These are phyloP conservation scores for Bellardia bayeri DNA, from an alignment of 2,888 invertebrate species.

Conservation along the genomic window DNA sequence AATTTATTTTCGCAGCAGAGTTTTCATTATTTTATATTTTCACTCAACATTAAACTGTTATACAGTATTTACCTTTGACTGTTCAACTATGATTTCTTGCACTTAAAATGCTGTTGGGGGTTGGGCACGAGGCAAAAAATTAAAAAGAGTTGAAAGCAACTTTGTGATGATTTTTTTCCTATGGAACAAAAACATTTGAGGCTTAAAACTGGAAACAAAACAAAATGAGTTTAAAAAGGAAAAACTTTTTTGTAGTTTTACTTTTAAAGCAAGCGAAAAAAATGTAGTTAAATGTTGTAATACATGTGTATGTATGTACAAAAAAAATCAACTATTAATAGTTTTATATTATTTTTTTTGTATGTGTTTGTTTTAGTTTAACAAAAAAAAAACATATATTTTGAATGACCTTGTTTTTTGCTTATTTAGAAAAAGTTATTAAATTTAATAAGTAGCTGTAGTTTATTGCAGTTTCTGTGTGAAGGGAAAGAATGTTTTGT, in stretches of 20 bases:
- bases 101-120: slow-evolving; percentile 52
- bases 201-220: slow-evolving; percentile 45
- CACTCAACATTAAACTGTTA: slow-evolving; percentile 59
- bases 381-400: slow-evolving; percentile 36
- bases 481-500: background rate
- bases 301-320: background rate
- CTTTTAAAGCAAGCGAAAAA: background rate
- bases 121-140: slow-evolving; percentile 8
- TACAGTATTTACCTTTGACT: slow-evolving; percentile 65
- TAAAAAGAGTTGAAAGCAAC: slow-evolving; percentile 50
- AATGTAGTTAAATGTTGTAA: slow-evolving; percentile 42
- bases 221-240: background rate
- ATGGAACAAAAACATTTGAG: slow-evolving; percentile 32
- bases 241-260: slow-evolving; percentile 16
- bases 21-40: slow-evolving; percentile 44
- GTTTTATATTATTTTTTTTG: slow-evolving; percentile 24
- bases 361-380: background rate
- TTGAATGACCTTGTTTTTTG: slow-evolving; percentile 59
- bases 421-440: background rate
- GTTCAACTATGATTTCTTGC: slow-evolving; percentile 66
- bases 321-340: slow-evolving; percentile 30
- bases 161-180: slow-evolving; percentile 11
- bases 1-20: background rate
- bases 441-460: slow-evolving; percentile 7
- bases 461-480: background rate